phyloP scores from a whole-genome alignment of 2,888 invertebrate genomes.

The Heliconius ismenius region DNA sequence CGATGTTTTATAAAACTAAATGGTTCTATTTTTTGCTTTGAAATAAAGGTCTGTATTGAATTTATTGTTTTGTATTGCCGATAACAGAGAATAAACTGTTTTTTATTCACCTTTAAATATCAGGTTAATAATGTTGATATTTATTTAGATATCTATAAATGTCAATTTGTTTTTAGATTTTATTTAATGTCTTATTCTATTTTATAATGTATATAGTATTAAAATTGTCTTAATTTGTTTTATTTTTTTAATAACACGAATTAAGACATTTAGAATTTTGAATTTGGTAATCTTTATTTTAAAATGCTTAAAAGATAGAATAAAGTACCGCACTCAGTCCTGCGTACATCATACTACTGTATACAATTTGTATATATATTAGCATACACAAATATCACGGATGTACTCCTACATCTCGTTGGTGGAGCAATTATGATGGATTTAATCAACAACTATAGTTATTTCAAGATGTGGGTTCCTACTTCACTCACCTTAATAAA shows the following conservation, averaged over 20 bases:
- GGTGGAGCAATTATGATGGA: not conserved
- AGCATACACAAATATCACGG: not conserved
- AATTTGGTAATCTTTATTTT: too few relatives aligned
- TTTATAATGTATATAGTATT: too few relatives aligned
- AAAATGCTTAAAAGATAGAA: not conserved
- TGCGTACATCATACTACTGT: not conserved
- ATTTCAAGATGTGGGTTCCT: not conserved
- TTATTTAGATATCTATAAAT: not conserved
- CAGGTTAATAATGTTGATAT: not conserved
- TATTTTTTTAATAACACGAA: too few relatives aligned
- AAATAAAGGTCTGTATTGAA: slow-evolving; percentile 6
- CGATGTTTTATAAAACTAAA: slow-evolving; percentile 14
- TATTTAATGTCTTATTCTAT: not conserved
- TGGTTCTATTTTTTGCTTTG: not conserved
- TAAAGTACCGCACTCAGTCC: not conserved
- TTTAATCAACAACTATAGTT: slow-evolving; percentile 2
- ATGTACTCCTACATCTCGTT: not conserved
- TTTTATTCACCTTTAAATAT: slow-evolving; percentile 8
- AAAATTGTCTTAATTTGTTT: too few relatives aligned
- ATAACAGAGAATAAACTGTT: not conserved
- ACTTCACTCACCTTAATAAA: not conserved
- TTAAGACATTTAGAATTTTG: too few relatives aligned
- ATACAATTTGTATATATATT: not conserved
- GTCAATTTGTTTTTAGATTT: not conserved
- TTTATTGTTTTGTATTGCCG: not conserved